phyloP scores from a whole-genome alignment of 2,888 invertebrate genomes.

The Drosophila mettleri region DNA sequence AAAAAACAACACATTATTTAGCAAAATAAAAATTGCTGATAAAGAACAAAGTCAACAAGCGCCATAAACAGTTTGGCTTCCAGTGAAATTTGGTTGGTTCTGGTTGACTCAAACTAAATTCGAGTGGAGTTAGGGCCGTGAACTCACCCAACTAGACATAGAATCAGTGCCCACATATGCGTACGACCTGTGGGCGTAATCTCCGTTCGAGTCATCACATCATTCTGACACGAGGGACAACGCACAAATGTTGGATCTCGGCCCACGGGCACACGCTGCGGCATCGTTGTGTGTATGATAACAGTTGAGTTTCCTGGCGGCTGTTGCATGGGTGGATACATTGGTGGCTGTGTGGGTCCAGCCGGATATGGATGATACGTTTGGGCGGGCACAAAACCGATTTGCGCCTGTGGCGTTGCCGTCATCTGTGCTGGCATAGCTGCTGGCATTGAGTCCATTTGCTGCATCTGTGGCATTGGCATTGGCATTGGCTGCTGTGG shows the following conservation, averaged over 20 bases:
- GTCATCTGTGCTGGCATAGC: background rate
- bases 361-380: conserved; percentile 42
- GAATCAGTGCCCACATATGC: conserved; percentile 18
- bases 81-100: no score
- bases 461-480: background rate
- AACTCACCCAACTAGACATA: conserved; percentile 47
- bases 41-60: background rate
- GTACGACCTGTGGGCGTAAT: conserved; percentile 14
- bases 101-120: conserved; percentile 4
- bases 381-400: conserved; percentile 22
- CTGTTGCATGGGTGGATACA: conserved; percentile 35
- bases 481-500: conserved; percentile 1
- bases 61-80: background rate
- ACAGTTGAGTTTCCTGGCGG: conserved; percentile 14
- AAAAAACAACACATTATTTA: background rate
- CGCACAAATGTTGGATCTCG: conserved; percentile 43
- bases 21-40: background rate
- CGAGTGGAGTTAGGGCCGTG: background rate
- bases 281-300: conserved; percentile 27
- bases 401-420: background rate
- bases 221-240: conserved; percentile 41
- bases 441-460: background rate
- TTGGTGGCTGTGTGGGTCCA: conserved; percentile 44
- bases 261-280: conserved; percentile 28
- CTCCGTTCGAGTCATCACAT: conserved; percentile 40